Conservation (phyloP, 1,140 invertebrate species). For the Dreissena polymorpha region DNA sequence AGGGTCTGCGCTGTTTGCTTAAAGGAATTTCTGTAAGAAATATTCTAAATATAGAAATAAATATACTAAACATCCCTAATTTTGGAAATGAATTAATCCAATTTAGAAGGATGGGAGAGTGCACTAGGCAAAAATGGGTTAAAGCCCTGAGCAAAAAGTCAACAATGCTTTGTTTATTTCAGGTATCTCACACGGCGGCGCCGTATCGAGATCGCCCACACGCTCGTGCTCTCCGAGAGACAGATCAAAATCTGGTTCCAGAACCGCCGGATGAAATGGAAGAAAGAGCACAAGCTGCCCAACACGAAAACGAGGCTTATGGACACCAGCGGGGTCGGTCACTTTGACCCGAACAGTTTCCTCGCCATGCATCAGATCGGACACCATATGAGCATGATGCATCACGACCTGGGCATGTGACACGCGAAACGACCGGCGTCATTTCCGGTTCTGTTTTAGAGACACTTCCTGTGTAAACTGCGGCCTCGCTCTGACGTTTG, state of each 20-base stretch:
- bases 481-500: too few relatives aligned
- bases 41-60: too few relatives aligned
- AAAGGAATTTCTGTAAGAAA: too few relatives aligned
- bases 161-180: constrained; percentile 75
- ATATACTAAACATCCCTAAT: too few relatives aligned
- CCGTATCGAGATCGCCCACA: constrained; percentile 93
- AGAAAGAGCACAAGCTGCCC: constrained; percentile 95
- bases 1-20: too few relatives aligned
- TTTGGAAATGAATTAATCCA: too few relatives aligned
- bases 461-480: too few relatives aligned
- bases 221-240: constrained; percentile 92
- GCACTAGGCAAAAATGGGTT: too few relatives aligned
- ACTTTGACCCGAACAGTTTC: constrained; percentile 51
- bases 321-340: constrained; percentile 57
- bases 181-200: constrained; percentile 84
- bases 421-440: too few relatives aligned
- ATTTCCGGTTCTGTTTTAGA: too few relatives aligned
- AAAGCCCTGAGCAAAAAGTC: too few relatives aligned
- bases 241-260: constrained; percentile 92
- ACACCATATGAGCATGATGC: constrained; percentile 55
- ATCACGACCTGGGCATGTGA: constrained; percentile 46
- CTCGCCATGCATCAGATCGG: constrained; percentile 53
- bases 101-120: too few relatives aligned
- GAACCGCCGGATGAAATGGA: constrained; percentile 99
- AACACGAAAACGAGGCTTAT: constrained; percentile 73